Percentiles rank a stretch among this genome's conserved stretches.
These are phyloP conservation scores for Trichopoda pennipes DNA, from an alignment of 2,888 invertebrate genomes.

Conservation along the genomic window DNA sequence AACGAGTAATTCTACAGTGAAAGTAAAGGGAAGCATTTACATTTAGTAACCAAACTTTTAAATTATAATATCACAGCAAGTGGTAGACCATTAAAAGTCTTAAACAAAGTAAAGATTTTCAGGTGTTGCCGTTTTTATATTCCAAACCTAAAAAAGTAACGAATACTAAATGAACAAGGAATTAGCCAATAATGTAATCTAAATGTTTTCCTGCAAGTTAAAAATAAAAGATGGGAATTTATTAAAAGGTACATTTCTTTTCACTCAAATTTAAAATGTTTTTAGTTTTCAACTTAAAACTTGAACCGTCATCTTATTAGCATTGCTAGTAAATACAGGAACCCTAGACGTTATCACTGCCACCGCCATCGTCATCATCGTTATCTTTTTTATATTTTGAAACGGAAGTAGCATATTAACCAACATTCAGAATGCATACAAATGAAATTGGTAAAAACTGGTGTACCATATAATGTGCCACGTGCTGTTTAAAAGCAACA, in stretches of 20 bases:
- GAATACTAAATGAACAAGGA: constrained; percentile 7
- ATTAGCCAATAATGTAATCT: constrained; percentile 33
- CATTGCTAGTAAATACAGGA: not conserved
- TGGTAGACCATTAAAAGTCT: constrained; percentile 36
- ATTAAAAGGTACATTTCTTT: not conserved
- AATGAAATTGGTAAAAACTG: constrained; percentile 48
- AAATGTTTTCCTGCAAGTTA: constrained; percentile 20
- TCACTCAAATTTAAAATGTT: constrained; percentile 20
- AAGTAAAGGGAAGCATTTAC: constrained; percentile 17
- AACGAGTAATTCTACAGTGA: not conserved
- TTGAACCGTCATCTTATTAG: constrained; percentile 15
- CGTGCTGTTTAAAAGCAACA: constrained; percentile 57
- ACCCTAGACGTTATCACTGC: not conserved
- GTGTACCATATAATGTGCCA: constrained; percentile 49
- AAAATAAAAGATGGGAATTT: not conserved
- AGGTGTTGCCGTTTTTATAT: constrained; percentile 7
- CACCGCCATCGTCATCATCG: constrained; percentile 12
- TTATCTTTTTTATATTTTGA: constrained; percentile 30
- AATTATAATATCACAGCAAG: constrained; percentile 62
- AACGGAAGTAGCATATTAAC: constrained; percentile 61
- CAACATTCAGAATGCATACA: constrained; percentile 47
- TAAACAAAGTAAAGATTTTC: constrained; percentile 27
- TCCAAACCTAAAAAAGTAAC: constrained; percentile 4
- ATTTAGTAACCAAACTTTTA: constrained; percentile 40
- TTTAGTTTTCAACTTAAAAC: not conserved